Conservation (phyloP, 1,140 invertebrate species). For the Eubasilissa regina region DNA sequence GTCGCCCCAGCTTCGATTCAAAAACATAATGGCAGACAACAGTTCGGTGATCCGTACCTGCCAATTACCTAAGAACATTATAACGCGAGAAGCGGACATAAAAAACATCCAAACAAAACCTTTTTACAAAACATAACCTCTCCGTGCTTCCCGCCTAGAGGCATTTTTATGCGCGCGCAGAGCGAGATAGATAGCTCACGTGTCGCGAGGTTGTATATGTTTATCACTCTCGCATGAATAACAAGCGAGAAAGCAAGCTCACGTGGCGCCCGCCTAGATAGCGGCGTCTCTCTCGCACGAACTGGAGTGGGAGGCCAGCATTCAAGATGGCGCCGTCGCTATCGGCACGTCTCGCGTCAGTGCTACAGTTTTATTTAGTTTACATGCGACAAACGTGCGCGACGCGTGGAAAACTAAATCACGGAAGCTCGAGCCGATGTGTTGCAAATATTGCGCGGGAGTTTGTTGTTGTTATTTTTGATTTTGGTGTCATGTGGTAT, state of each 20-base stretch:
- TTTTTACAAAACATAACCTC: conserved; percentile 48
- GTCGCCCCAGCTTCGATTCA: background rate
- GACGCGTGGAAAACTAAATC: conserved; percentile 27
- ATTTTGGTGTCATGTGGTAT: conserved; percentile 39
- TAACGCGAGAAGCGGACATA: conserved; percentile 45
- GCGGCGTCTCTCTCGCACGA: conserved; percentile 42
- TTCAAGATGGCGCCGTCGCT: conserved; percentile 45
- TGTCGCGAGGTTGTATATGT: conserved; percentile 16
- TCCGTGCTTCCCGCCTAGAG: conserved; percentile 16
- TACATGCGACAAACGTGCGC: conserved; percentile 48
- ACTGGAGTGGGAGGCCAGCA: conserved; percentile 36
- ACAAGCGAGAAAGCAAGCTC: conserved; percentile 28
- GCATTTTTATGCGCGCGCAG: conserved; percentile 33
- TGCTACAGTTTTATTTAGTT: conserved; percentile 51
- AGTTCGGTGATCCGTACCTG: conserved; percentile 45
- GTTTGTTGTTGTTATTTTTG: conserved; percentile 28
- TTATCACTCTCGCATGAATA: conserved; percentile 19
- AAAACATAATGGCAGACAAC: conserved; percentile 50
- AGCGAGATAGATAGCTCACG: conserved; percentile 29
- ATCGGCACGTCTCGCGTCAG: conserved; percentile 34
- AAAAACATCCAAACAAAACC: conserved; percentile 48
- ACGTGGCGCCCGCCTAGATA: conserved; percentile 50
- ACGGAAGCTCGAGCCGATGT: conserved; percentile 38
- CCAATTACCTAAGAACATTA: conserved; percentile 48
- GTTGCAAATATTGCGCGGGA: conserved; percentile 38